These are phyloP conservation scores for Cyanoramphus novaezelandiae DNA, from an alignment of 2,113 vertebrate genomes.

Conservation along the genomic window DNA sequence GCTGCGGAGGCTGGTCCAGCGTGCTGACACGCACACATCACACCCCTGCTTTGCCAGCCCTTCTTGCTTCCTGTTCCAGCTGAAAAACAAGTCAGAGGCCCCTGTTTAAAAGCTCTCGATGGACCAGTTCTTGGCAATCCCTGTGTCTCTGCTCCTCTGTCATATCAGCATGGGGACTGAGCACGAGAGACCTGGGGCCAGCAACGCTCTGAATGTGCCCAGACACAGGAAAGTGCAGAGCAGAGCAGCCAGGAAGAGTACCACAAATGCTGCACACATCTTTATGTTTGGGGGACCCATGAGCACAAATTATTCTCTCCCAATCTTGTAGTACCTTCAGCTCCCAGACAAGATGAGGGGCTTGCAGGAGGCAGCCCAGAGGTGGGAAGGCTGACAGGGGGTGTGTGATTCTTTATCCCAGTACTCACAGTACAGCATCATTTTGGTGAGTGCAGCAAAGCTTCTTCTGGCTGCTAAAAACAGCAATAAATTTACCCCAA, in stretches of 20 bases:
- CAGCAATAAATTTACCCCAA: not conserved
- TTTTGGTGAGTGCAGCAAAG: not conserved
- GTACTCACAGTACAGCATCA: not conserved
- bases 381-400: accelerated
- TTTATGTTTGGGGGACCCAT: accelerated
- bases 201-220: not conserved
- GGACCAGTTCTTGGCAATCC: not conserved
- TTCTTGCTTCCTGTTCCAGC: not conserved
- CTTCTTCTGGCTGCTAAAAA: not conserved
- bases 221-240: not conserved
- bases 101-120: not conserved
- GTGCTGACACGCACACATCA: not conserved
- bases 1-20: not conserved
- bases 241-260: accelerated
- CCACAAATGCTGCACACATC: not conserved
- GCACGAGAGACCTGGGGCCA: not conserved
- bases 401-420: not conserved
- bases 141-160: not conserved
- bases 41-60: not conserved
- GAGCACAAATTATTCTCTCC: not conserved
- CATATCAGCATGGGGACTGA: not conserved
- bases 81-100: not conserved
- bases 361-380: accelerated
- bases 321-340: not conserved
- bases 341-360: not conserved